Conservation (phyloP, 2,797 vertebrate genomes). For the Hoplostethus mediterraneus region DNA sequence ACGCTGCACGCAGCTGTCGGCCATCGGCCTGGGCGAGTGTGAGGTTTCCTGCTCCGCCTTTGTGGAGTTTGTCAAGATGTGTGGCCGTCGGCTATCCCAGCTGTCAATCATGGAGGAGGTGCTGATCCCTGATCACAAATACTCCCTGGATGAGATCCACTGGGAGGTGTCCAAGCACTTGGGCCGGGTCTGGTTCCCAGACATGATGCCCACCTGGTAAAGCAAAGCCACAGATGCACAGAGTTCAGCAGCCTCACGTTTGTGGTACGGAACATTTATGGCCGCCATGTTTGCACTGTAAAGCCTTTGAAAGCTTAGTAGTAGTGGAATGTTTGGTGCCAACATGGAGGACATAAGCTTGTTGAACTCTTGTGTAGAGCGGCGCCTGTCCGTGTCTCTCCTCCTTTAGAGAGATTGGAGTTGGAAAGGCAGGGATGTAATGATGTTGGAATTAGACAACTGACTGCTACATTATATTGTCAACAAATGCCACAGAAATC, state of each 20-base stretch:
- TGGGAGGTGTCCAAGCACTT: constrained; percentile 99
- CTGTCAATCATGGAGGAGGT: constrained; percentile 99
- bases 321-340: constrained; percentile 40
- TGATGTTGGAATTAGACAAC: not conserved
- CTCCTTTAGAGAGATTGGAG: not conserved
- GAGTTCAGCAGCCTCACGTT: constrained; percentile 5
- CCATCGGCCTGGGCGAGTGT: constrained; percentile 96
- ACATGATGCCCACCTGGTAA: constrained; percentile 99
- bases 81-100: constrained; percentile 94
- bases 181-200: constrained; percentile 98
- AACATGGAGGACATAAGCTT: constrained; percentile 35
- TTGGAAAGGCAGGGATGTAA: constrained; percentile 1
- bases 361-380: constrained; percentile 28
- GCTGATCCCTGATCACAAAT: constrained; percentile 96
- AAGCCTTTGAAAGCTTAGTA: constrained; percentile 31
- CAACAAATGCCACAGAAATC: constrained; percentile 19
- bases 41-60: constrained; percentile 99
- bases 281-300: constrained; percentile 46
- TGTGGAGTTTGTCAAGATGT: constrained; percentile 99
- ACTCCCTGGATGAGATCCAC: constrained; percentile 96
- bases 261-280: constrained; percentile 6
- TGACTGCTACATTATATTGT: constrained; percentile 21
- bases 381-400: not conserved
- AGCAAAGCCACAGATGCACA: constrained; percentile 24
- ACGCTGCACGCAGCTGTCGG: constrained; percentile 94